Base-by-base conservation (phyloP, 2,888 invertebrate genomes). In the Agrenia bidenticulata region DNA sequence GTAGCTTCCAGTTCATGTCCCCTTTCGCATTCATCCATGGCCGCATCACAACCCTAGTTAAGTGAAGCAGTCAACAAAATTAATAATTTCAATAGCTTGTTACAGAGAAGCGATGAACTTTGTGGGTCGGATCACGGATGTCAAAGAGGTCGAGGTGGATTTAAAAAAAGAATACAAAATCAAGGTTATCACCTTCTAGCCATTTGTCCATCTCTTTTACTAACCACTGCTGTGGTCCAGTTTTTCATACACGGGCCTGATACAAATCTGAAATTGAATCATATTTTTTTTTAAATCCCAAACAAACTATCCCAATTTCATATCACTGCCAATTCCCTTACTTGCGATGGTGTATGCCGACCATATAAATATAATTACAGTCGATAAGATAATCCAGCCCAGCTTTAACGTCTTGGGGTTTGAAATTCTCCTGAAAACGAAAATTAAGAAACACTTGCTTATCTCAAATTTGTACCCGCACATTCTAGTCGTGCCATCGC, bases 11-110 rank as follows among this genome's bases (percentile, higher is more conserved):
- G 26, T 65, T 69, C 17, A 72, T 21, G 1, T 53, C 60, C 9
- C 69, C 69, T 5, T 21, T 37, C 1, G 65, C 26, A 11, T 64
- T 63, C 4, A 69, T 63, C 71, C 71, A 72, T 1, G 69, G 63
- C 61, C 69, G 27, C 56, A 64, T 69, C 2, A 72, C 55, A 7
- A 65, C 63, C 57, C 69, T 69, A 57, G 7, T 41, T 17, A 32
- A 32, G 27, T 37, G 26, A 42, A 21, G 26, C 7, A 51, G n/a
- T n/a, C n/a, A n/a, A n/a, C n/a, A n/a, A n/a, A n/a, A n/a, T n/a
- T n/a, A n/a, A n/a, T n/a, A n/a, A n/a, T n/a, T n/a, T n/a, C n/a
- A n/a, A n/a, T n/a, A n/a, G n/a, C n/a, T n/a, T n/a, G n/a, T n/a
- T n/a, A n/a, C n/a, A n/a, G n/a, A n/a, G n/a, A n/a, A n/a, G n/a